phyloP scores from a whole-genome alignment of 2,113 vertebrate species.

The Emydura subglobosa region DNA sequence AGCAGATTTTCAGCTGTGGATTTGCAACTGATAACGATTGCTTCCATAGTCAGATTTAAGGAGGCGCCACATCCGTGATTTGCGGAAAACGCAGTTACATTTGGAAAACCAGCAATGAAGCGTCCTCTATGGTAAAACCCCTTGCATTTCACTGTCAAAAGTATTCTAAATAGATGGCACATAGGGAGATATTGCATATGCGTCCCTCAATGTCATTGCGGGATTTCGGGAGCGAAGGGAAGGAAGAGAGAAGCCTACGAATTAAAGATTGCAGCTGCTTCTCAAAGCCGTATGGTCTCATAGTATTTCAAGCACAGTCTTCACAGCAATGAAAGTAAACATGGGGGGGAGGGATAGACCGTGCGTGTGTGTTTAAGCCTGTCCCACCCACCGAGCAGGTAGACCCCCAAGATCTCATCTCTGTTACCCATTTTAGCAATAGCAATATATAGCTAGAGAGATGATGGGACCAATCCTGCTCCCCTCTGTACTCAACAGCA shows the following conservation, averaged over 20 bases:
- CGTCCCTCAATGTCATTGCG: neutral
- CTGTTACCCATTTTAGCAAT: neutral
- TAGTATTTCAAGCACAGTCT: neutral
- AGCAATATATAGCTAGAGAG: neutral
- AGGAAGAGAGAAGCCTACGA: neutral
- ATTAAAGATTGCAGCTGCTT: neutral
- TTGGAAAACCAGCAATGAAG: neutral
- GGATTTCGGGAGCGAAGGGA: neutral
- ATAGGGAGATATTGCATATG: no score
- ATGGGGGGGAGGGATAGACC: no score
- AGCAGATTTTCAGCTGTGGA: neutral
- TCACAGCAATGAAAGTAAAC: neutral
- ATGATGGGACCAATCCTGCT: neutral
- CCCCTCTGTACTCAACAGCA: neutral
- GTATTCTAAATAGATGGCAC: neutral
- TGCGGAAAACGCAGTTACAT: accelerated
- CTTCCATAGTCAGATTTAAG: neutral
- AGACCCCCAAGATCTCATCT: neutral
- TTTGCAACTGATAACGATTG: neutral
- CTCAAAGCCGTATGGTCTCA: neutral
- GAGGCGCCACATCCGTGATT: neutral
- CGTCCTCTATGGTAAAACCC: accelerated
- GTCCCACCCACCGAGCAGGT: neutral
- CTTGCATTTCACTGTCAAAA: neutral
- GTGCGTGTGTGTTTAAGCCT: no score